A percentile compares a stretch with the other conserved stretches of the same genome.
Evolutionary conservation across 2,888 invertebrate species (phyloP).

Genomic region (Nowickia ferox): DNA sequence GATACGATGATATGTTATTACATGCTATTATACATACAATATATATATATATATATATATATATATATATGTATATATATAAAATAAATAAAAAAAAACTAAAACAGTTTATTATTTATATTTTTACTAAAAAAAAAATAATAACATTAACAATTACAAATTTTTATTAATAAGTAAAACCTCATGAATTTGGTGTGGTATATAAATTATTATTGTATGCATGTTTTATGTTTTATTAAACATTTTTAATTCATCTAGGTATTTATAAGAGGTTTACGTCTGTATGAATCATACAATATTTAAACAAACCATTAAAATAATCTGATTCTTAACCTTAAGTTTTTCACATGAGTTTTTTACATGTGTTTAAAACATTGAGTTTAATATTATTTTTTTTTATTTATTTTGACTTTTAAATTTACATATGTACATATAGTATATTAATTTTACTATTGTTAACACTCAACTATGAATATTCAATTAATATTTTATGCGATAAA

Average conservation of each 20-base stretch:
- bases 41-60: conserved; percentile 9
- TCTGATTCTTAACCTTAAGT: conserved; percentile 52
- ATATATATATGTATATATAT: conserved; percentile 32
- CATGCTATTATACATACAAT: conserved; percentile 62
- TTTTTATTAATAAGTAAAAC: conserved; percentile 29
- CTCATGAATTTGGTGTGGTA: conserved; percentile 65
- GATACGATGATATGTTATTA: conserved; percentile 68
- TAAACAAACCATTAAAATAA: conserved; percentile 18
- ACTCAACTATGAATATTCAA: conserved; percentile 19
- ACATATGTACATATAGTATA: neutral
- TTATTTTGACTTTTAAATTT: conserved; percentile 43
- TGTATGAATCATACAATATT: conserved; percentile 12
- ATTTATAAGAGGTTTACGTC: conserved; percentile 36
- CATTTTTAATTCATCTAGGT: conserved; percentile 30
- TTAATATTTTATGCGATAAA: conserved; percentile 23
- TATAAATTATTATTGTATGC: conserved; percentile 48
- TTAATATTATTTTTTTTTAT: conserved; percentile 54
- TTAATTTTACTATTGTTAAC: neutral
- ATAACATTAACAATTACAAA: conserved; percentile 26
- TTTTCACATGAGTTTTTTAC: conserved; percentile 65
- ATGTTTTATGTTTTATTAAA: conserved; percentile 46
- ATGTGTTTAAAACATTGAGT: conserved; percentile 64
- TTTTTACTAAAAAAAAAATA: conserved; percentile 55
- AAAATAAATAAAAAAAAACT: conserved; percentile 57
- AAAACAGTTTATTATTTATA: conserved; percentile 60